Evolutionary conservation across 2,113 vertebrate species (phyloP).

Genomic region (Edolisoma coerulescens): DNA sequence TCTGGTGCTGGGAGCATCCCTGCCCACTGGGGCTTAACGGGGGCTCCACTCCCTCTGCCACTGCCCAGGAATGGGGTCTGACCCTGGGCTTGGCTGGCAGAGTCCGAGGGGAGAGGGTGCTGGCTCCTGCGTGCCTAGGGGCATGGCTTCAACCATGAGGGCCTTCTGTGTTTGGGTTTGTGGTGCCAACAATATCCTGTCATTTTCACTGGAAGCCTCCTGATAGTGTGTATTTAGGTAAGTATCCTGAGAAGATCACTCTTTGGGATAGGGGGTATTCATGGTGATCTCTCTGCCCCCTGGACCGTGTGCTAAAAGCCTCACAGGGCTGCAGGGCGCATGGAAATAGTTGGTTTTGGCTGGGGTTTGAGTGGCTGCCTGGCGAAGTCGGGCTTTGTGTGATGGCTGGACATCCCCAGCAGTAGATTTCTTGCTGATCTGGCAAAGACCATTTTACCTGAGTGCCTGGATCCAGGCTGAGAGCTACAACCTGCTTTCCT

Average conservation of each 20-base stretch:
- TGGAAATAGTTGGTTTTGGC: neutral
- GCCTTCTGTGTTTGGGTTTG: neutral
- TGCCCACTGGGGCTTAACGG: fast-evolving
- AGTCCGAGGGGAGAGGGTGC: fast-evolving
- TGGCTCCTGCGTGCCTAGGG: fast-evolving
- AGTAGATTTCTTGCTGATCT: neutral
- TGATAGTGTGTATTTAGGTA: neutral
- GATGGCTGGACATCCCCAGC: neutral
- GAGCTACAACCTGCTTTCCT: neutral
- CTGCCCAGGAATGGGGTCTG: too few species aligned
- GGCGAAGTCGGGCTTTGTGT: fast-evolving
- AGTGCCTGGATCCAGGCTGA: neutral
- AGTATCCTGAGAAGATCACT: neutral
- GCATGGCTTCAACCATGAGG: fast-evolving
- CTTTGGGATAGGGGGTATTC: neutral
- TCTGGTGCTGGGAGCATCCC: neutral
- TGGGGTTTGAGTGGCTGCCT: neutral
- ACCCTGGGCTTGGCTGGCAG: fast-evolving
- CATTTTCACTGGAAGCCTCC: neutral
- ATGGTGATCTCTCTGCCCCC: neutral
- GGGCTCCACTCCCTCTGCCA: fast-evolving
- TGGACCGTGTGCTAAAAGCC: fast-evolving
- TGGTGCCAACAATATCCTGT: neutral
- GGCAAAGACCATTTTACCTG: neutral
- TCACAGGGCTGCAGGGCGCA: neutral